Base-by-base conservation (phyloP, 2,888 invertebrate species). In the Spodoptera exigua region DNA sequence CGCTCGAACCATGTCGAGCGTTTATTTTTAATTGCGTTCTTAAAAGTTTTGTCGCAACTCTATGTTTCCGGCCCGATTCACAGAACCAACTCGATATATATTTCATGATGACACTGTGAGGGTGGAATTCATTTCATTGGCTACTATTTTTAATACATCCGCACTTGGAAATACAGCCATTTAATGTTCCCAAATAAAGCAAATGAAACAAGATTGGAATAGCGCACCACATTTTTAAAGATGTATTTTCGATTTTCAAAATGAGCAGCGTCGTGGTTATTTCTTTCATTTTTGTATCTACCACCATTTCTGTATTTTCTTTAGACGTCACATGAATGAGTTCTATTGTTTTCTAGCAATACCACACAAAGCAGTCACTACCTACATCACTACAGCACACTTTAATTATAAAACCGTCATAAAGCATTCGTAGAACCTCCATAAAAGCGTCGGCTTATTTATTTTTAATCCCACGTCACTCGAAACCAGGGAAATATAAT, bases 11-110 rank as follows among this genome's bases (percentile, higher is more conserved):
- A 70, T 53, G 52, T 67, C 75, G 61, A 80, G 80, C 85, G 80
- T 81, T 78, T 74, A 80, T 80, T 86, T 86, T 86, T 85, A 86
- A 89, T 89, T 88, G 83, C 85, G 72, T 72, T 76, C 77, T 77
- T 76, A 68, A 80, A 85, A 85, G 79, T 85, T 86, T 87, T 84
- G 84, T 84, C 81, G 81, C 82, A 81, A 78, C 73, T 80, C 59
- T 58, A 53, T 67, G 60, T 72, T 74, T 64, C 56, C 61, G 35
- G 37, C 34, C 27, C 56, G 61, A 49, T 44, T 53, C 63, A 55
- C 51, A 56, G 43, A 56, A 49, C 27, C 45, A 59, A 59, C 56
- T 60, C 48, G 34, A 65, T 69, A 60, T 49, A 59, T 65, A 56
- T 52, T 47, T 47, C 52, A 35, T 60, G 34, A 18, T 44, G 35